These are phyloP conservation scores for Pteria penguin DNA, from an alignment of 2,888 invertebrate species.

Conservation along the genomic window DNA sequence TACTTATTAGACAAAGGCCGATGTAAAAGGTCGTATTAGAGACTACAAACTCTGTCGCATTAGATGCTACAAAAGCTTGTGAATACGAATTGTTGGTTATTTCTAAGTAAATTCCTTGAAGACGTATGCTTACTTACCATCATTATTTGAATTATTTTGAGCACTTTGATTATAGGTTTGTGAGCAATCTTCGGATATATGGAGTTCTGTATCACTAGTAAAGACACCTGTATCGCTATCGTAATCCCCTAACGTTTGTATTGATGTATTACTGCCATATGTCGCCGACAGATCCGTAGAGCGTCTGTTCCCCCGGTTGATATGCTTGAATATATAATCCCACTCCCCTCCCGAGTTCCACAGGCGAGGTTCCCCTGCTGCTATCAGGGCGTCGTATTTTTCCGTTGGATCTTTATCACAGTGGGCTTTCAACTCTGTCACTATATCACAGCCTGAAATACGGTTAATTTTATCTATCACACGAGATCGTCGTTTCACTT, in stretches of 20 bases:
- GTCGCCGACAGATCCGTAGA: slow-evolving; percentile 48
- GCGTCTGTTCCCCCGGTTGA: slow-evolving; percentile 59
- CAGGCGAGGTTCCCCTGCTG: slow-evolving; percentile 36
- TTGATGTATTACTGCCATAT: slow-evolving; percentile 49
- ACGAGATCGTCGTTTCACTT: slow-evolving; percentile 64
- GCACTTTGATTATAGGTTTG: slow-evolving; percentile 7
- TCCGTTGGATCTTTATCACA: slow-evolving; percentile 65
- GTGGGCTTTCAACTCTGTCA: slow-evolving; percentile 70
- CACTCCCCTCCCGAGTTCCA: slow-evolving; percentile 73
- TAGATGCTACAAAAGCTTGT: too few relatives aligned
- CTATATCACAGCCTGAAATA: slow-evolving; percentile 71
- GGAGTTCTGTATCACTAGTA: not conserved
- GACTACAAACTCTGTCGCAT: too few relatives aligned
- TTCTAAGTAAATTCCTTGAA: too few relatives aligned
- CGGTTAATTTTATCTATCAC: slow-evolving; percentile 59
- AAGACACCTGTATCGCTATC: slow-evolving; percentile 51
- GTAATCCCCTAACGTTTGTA: slow-evolving; percentile 46
- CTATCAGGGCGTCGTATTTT: slow-evolving; percentile 40
- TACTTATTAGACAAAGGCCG: too few relatives aligned
- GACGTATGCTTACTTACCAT: too few relatives aligned
- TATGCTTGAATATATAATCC: slow-evolving; percentile 70
- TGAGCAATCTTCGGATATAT: slow-evolving; percentile 28
- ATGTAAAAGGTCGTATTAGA: too few relatives aligned
- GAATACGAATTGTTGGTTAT: too few relatives aligned
- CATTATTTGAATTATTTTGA: slow-evolving; percentile 22